These are phyloP conservation scores for Anniella stebbinsi DNA, from an alignment of 2,797 vertebrate species.

Conservation along the genomic window DNA sequence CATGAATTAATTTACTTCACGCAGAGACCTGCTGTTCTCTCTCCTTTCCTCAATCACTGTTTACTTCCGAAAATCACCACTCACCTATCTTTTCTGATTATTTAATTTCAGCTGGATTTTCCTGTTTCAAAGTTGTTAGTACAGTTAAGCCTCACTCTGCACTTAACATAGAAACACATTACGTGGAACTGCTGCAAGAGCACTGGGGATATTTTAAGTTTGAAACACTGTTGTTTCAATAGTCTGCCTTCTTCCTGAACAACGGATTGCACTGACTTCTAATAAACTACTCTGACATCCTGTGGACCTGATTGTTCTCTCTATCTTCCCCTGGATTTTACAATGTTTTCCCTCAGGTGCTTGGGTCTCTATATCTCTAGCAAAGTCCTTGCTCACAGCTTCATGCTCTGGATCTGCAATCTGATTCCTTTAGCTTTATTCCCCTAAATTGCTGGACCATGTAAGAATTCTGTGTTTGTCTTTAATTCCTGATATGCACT, in stretches of 20 bases:
- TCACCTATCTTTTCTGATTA: constrained; percentile 75
- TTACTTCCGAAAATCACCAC: constrained; percentile 76
- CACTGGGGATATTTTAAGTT: constrained; percentile 49
- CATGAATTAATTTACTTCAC: constrained; percentile 78
- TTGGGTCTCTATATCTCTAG: not conserved
- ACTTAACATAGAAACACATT: constrained; percentile 57
- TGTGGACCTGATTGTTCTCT: not conserved
- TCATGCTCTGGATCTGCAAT: not conserved
- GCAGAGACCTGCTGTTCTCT: constrained; percentile 70
- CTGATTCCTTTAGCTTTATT: not conserved
- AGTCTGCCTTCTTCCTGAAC: constrained; percentile 37
- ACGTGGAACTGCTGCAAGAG: constrained; percentile 37
- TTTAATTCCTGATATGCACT: not conserved
- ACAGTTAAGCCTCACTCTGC: constrained; percentile 58
- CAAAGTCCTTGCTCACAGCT: constrained; percentile 1
- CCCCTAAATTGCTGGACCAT: not conserved
- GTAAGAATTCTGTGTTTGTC: not conserved
- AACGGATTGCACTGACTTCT: constrained; percentile 56
- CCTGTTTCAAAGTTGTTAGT: constrained; percentile 59
- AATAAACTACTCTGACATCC: constrained; percentile 16
- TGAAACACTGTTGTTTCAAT: constrained; percentile 51
- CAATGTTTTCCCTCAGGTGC: not conserved
- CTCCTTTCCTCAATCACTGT: constrained; percentile 76
- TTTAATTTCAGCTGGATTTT: constrained; percentile 75
- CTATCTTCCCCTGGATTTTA: not conserved